Base-by-base conservation (phyloP, 1,140 invertebrate genomes). In the Euwallacea fornicatus region DNA sequence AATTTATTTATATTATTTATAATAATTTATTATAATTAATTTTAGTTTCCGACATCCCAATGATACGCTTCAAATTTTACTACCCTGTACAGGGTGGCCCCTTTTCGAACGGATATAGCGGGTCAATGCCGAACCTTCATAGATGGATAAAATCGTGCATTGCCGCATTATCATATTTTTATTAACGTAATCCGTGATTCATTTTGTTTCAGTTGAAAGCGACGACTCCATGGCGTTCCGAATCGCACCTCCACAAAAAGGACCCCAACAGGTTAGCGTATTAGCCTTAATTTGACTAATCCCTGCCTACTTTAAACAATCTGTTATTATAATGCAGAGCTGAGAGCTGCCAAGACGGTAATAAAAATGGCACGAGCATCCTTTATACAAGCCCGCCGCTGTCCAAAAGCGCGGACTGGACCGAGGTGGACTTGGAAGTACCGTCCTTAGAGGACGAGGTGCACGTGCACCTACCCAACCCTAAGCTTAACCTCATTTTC, bases 391-490 rank as follows among this genome's bases (percentile, higher is more conserved):
- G 21, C 21, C 72, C 77, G 73, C 72, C 71, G 6, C 66, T 78
- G n/a, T 77, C 79, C 4, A 77, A 77, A 68, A 79, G 84, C 41
- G 83, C 83, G 66, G 85, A 86, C 74, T 86, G 85, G 85, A 85
- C 84, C 15, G 84, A 86, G 75, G 84, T 83, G 66, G 82, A 84
- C 74, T 80, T 86, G 54, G 84, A 86, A 78, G 85, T 85, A 44
- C 83, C 84, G 16, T 80, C 73, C 7, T 73, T 75, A 47, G 77
- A 76, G 42, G 77, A 76, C 42, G 76, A 71, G 56, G 70, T 66
- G 8, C 76, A 70, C 58, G 70, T 73, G 13, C 75, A 81, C 72
- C 81, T 83, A 68, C 81, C 80, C 59, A 81, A 81, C 69, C 65
- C 80, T 1, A 79, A 79, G 73, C 77, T 81, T 21, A 74, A 70